Conservation (phyloP, 2,113 vertebrate genomes). For the Shinisaurus crocodilurus region DNA sequence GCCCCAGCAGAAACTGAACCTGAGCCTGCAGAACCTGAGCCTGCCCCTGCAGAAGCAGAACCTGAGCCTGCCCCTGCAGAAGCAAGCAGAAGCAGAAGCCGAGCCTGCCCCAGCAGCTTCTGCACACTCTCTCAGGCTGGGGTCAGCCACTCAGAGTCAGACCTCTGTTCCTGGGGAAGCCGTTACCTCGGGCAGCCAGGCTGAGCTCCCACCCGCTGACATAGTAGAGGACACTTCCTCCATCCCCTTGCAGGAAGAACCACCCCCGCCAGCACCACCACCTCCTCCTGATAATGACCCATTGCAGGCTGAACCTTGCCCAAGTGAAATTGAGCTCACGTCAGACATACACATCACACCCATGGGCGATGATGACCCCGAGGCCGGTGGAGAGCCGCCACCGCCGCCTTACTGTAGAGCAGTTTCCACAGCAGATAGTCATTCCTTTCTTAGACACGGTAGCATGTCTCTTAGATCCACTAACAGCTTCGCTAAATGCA, state of each 20-base stretch:
- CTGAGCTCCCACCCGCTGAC: slow-evolving; percentile 29
- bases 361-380: slow-evolving; percentile 30
- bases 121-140: slow-evolving; percentile 4
- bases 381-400: slow-evolving; percentile 39
- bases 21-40: background rate
- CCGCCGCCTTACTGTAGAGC: slow-evolving; percentile 45
- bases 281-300: slow-evolving; percentile 42
- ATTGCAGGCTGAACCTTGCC: slow-evolving; percentile 47
- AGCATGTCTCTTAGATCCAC: slow-evolving; percentile 51
- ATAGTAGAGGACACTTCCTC: slow-evolving; percentile 26
- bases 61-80: background rate
- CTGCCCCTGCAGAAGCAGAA: slow-evolving; percentile 1
- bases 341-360: slow-evolving; percentile 16
- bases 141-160: slow-evolving; percentile 7
- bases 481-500: slow-evolving; percentile 29
- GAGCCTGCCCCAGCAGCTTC: slow-evolving; percentile 19
- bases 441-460: slow-evolving; percentile 47
- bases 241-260: slow-evolving; percentile 60
- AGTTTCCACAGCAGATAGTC: slow-evolving; percentile 60
- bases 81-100: background rate
- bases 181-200: slow-evolving; percentile 29
- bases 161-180: slow-evolving; percentile 28
- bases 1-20: background rate
- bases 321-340: slow-evolving; percentile 33
- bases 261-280: slow-evolving; percentile 2